Percentiles rank a stretch among this genome's conserved stretches.
phyloP scores from a whole-genome alignment of 2,113 vertebrate genomes.

The Raja brachyura region DNA sequence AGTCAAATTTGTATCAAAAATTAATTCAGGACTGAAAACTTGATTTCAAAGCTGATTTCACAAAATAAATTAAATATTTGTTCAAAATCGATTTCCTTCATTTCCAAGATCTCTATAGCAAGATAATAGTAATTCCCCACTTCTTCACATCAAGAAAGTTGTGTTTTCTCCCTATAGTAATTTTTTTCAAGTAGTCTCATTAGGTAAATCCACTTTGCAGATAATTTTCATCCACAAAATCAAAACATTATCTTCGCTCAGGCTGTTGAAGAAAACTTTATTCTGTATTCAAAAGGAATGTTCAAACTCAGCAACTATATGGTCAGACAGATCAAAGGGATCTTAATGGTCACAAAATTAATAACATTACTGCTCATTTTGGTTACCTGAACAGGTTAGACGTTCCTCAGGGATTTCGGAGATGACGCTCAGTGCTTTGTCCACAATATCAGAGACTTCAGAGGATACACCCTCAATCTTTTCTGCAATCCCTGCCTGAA shows the following conservation, averaged over 20 bases:
- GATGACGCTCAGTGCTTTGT: constrained; percentile 59
- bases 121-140: not conserved
- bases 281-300: not conserved
- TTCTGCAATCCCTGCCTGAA: constrained; percentile 41
- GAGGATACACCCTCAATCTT: constrained; percentile 45
- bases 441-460: constrained; percentile 65
- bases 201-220: not conserved
- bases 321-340: constrained; percentile 2
- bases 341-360: not conserved
- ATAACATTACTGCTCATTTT: not conserved
- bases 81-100: no score
- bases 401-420: constrained; percentile 53
- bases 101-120: not conserved
- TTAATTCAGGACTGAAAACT: not conserved
- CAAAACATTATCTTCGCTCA: not conserved
- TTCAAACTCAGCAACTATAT: not conserved
- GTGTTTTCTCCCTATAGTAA: no score
- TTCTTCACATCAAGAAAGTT: not conserved
- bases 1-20: not conserved
- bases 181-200: not conserved
- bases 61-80: not conserved
- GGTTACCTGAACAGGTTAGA: constrained; percentile 45
- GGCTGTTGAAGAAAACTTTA: not conserved
- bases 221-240: not conserved
- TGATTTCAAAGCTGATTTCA: not conserved